Conservation (phyloP, 2,113 vertebrate genomes). For the Menura novaehollandiae region DNA sequence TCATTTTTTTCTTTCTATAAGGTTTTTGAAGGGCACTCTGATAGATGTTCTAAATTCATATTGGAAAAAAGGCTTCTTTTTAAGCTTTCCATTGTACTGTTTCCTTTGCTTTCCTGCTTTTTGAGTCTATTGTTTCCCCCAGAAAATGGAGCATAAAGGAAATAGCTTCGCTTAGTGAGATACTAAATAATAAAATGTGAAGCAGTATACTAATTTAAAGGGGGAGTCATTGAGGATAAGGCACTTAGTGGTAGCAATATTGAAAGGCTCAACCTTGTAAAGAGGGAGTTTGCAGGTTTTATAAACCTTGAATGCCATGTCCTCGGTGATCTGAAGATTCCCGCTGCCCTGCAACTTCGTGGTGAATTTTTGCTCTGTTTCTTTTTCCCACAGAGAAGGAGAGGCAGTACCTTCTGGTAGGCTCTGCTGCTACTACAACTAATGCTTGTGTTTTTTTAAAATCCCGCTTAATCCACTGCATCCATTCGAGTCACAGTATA, state of each 20-base stretch:
- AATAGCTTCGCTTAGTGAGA: constrained; percentile 28
- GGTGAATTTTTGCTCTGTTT: constrained; percentile 8
- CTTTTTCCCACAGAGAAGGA: neutral
- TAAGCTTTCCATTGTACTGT: neutral
- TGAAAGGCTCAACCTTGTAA: neutral
- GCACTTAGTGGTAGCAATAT: neutral
- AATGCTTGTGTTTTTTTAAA: constrained; percentile 16
- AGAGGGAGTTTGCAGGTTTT: neutral
- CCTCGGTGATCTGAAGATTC: neutral
- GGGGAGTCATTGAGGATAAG: neutral
- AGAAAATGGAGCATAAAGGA: neutral
- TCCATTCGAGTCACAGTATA: neutral
- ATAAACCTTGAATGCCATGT: neutral
- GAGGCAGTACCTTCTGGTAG: neutral
- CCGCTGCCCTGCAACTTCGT: neutral
- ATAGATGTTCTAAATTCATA: neutral
- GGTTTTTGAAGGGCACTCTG: neutral
- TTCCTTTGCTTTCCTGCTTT: neutral
- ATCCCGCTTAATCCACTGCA: constrained; percentile 30
- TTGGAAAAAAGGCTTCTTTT: neutral
- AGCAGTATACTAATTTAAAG: constrained; percentile 31
- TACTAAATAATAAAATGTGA: constrained; percentile 51
- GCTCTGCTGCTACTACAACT: neutral
- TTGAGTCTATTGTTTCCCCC: neutral
- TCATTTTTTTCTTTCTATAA: neutral